Base-by-base conservation (phyloP, 1,140 invertebrate species). In the Oedothorax gibbosus region DNA sequence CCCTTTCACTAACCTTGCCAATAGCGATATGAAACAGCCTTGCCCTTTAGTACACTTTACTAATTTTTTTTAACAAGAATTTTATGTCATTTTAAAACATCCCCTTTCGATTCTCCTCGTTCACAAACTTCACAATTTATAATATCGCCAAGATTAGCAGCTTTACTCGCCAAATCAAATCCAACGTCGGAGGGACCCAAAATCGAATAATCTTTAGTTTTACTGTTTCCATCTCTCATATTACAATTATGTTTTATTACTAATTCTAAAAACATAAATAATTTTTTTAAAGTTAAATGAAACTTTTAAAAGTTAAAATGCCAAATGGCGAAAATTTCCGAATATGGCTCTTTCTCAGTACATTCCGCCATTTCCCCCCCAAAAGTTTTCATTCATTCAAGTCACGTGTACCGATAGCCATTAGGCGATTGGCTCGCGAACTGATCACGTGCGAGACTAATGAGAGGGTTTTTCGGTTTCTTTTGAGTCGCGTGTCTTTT, bases 371-470 rank as follows among this genome's bases (percentile, higher is more conserved):
- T 50, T 69, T 9, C 10, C 15, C 69, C 15, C 12, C 21, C 50
- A 8, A 9, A 35, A 2, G 35, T 35, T 51, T 51, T 71, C 11
- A 51, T 18, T 15, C 50, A 82, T 82, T 21, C 80, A 50, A 9
- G 69, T 82, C 80, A 82, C 80, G 80, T 82, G 80, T 64, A 20
- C n/a, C 69, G 68, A 82, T 82, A 56, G 51, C 69, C 80, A 82
- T 82, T 82, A 82, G 57, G 69, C 57, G 80, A 82, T 82, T 82
- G 80, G 80, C 69, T 82, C 80, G 80, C 80, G 80, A 82, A 71
- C 80, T 21, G 14, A 71, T 82, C 80, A 82, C 80, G 80, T 82
- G 80, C 80, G 80, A 14, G 18, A 49, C 56, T 82, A 82, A 82
- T 82, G 80, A 82, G 69, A 65, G 80, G 80, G 65, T 81, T 81